Conservation (phyloP, 1,140 invertebrate genomes). For the Cydia amplana region DNA sequence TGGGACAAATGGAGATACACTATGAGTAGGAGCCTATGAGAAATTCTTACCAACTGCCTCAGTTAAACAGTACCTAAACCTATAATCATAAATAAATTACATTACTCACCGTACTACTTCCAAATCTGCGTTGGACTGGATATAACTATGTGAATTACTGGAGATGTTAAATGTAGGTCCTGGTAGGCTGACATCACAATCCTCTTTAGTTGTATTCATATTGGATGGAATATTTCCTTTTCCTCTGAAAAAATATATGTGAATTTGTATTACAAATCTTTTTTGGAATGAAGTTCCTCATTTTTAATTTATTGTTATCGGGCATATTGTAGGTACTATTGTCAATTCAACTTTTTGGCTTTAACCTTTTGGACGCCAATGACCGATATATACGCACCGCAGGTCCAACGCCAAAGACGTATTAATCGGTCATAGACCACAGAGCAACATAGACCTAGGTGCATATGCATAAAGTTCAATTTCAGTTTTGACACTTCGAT, state of each 20-base stretch:
- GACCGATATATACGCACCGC: no score
- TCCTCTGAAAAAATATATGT: neutral
- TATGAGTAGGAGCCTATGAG: no score
- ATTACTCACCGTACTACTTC: neutral
- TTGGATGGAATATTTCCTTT: neutral
- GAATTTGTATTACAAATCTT: neutral
- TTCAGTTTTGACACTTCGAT: no score
- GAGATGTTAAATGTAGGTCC: neutral
- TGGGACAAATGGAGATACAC: no score
- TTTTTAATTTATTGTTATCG: neutral
- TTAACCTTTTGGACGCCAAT: no score
- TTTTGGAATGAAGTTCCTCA: neutral
- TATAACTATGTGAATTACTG: neutral
- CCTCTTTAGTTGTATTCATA: neutral
- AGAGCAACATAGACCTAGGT: no score
- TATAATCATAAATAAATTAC: neutral
- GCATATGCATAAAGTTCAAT: no score
- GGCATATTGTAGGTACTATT: neutral
- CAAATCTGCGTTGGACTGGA: neutral
- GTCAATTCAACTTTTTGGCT: no score
- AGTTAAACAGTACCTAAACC: neutral
- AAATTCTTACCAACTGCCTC: neutral
- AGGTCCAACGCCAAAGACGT: no score
- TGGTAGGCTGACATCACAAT: neutral
- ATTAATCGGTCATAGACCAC: no score